A percentile compares a stretch with the other conserved stretches of the same genome.
These are phyloP conservation scores for Pterocles orientalis DNA, from an alignment of 2,113 vertebrate species.

Conservation along the genomic window DNA sequence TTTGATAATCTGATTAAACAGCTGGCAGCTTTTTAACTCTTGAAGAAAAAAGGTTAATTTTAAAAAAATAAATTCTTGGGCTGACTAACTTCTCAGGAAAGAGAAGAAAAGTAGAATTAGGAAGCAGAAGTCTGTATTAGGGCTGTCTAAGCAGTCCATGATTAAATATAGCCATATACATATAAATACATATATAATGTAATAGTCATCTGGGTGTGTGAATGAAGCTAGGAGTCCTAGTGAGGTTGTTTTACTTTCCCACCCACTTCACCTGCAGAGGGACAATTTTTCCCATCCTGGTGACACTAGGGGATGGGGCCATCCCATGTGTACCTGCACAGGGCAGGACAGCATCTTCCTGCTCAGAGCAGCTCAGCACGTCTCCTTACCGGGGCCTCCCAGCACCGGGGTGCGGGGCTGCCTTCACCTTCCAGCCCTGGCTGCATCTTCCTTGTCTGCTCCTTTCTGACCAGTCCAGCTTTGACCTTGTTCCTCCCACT, in stretches of 20 bases:
- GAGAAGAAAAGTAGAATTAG: background rate
- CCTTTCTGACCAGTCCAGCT: background rate
- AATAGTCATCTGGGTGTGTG: background rate
- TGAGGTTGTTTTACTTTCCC: background rate
- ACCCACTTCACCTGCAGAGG: background rate
- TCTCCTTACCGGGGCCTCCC: background rate
- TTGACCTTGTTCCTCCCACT: background rate
- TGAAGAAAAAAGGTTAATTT: background rate
- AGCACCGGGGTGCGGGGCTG: background rate
- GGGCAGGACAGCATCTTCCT: background rate
- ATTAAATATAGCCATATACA: background rate
- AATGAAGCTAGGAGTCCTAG: background rate
- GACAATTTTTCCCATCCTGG: background rate
- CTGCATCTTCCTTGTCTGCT: background rate
- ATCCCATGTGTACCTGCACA: background rate
- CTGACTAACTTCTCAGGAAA: background rate
- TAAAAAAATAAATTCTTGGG: background rate
- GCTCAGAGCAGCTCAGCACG: background rate
- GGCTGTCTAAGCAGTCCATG: background rate
- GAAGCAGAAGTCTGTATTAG: background rate
- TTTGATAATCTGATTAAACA: background rate
- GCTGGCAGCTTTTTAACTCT: background rate
- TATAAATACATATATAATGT: no score
- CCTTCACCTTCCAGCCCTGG: accelerated
- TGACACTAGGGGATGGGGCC: background rate